Conservation (phyloP, 2,888 invertebrate species). For the Tetramorium bicarinatum region DNA sequence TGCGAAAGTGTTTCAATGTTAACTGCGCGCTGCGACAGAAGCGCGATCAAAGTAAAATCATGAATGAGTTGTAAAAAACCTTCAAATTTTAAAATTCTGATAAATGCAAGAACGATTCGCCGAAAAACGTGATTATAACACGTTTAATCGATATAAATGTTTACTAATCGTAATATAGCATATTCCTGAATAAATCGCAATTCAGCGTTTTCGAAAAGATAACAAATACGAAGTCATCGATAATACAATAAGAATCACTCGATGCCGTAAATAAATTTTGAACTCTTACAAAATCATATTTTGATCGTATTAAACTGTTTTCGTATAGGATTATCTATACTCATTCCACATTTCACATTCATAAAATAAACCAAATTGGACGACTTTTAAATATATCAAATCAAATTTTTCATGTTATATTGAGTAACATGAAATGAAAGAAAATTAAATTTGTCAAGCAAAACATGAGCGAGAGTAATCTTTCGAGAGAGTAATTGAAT, state of each 20-base stretch:
- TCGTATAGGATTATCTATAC: background rate
- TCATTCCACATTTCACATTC: background rate
- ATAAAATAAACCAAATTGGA: background rate
- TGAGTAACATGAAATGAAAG: background rate
- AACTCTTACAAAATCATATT: background rate
- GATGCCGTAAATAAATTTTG: background rate
- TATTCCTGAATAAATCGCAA: slow-evolving; percentile 10
- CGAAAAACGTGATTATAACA: slow-evolving; percentile 11
- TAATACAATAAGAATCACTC: background rate
- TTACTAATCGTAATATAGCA: slow-evolving; percentile 19
- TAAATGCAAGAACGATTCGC: background rate
- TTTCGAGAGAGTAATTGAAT: background rate
- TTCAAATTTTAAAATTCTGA: background rate
- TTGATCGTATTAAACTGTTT: background rate
- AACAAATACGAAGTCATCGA: slow-evolving; percentile 21
- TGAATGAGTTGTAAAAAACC: background rate
- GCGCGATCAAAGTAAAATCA: background rate
- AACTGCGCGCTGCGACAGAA: background rate
- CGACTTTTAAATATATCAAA: background rate
- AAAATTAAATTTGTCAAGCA: background rate
- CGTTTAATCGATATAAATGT: background rate
- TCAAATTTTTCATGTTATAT: background rate
- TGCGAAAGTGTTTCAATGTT: background rate
- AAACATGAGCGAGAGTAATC: background rate
- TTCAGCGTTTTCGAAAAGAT: slow-evolving; percentile 26